phyloP scores from a whole-genome alignment of 2,113 vertebrate genomes.

The Cryptotis parvus region DNA sequence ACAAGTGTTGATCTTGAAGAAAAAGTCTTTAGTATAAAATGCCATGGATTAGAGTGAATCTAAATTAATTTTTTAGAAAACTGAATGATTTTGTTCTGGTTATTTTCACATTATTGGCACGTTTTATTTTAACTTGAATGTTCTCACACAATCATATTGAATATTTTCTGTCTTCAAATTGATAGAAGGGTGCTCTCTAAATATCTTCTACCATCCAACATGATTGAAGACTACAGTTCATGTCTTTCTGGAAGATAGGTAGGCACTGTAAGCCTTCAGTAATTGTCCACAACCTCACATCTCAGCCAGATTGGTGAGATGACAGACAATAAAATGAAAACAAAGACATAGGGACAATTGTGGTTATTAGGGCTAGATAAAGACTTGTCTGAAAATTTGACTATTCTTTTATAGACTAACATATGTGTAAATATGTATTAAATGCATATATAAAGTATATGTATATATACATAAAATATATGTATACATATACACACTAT shows the following conservation, averaged over 20 bases:
- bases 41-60: slow-evolving; percentile 18
- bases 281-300: slow-evolving; percentile 13
- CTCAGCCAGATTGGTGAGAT: neutral
- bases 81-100: neutral
- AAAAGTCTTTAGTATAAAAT: neutral
- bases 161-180: neutral
- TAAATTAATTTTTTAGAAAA: slow-evolving; percentile 24
- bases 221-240: neutral
- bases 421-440: too few relatives aligned
- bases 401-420: slow-evolving; percentile 6
- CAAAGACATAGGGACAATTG: neutral
- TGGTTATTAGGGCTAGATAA: neutral
- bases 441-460: too few relatives aligned
- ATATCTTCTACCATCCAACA: neutral
- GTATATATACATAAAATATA: too few relatives aligned
- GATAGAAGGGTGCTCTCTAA: neutral
- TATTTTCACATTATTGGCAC: neutral
- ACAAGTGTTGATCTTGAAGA: neutral
- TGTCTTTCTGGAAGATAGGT: neutral
- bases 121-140: slow-evolving; percentile 49
- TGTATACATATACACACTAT: too few relatives aligned
- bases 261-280: neutral
- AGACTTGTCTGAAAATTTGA: neutral
- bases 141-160: neutral
- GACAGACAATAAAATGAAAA: slow-evolving; percentile 9